Evolutionary conservation across 1,140 invertebrate species (phyloP).

Genomic region (Listronotus oregonensis): DNA sequence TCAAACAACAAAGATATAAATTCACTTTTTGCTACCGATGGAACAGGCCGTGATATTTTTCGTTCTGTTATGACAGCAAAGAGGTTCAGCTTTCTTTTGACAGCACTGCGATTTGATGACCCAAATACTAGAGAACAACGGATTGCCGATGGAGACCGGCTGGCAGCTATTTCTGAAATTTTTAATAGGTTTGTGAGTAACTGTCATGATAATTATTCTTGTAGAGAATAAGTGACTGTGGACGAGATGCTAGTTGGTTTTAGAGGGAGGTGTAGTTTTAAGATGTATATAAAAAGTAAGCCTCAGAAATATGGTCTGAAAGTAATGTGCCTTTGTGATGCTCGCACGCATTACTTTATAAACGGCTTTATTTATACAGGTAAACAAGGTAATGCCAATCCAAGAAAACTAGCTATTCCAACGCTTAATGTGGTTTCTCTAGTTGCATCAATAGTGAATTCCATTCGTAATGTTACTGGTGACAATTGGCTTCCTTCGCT

Average conservation of each 20-base stretch:
- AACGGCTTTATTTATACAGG: conserved; percentile 45
- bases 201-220: conserved; percentile 11
- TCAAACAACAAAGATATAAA: too few species aligned
- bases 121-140: conserved; percentile 3
- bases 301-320: conserved; percentile 15
- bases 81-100: too few species aligned
- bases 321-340: conserved; percentile 26
- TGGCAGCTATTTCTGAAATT: conserved; percentile 18
- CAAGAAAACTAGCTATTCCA: not conserved
- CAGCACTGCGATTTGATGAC: conserved; percentile 20
- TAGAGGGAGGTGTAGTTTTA: conserved; percentile 18
- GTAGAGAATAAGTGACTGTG: conserved; percentile 6
- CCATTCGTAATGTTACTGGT: not conserved
- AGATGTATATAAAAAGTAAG: conserved; percentile 21
- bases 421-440: not conserved
- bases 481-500: too few species aligned
- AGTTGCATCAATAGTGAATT: not conserved
- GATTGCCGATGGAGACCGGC: not conserved
- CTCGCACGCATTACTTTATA: conserved; percentile 49
- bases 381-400: conserved; percentile 18
- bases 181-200: conserved; percentile 7
- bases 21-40: too few species aligned
- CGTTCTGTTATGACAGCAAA: too few species aligned
- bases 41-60: too few species aligned
- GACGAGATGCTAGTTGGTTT: conserved; percentile 29